Evolutionary conservation across 1,140 invertebrate genomes (phyloP), one percentile per base, ranked within the genome.

Genomic region (Muscidifurax raptorellus): DNA sequence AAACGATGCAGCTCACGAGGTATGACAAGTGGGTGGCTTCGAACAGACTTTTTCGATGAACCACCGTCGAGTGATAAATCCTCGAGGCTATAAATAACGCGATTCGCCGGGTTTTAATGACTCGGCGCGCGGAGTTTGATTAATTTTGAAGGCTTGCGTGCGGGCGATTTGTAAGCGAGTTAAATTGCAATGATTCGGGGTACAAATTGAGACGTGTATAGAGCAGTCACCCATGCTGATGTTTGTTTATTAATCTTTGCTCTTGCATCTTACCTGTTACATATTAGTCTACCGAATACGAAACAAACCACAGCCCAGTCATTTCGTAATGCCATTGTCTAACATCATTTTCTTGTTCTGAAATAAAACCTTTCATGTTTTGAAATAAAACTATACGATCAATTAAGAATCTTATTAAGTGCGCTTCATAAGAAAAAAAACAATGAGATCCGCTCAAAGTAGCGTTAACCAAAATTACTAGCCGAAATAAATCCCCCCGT

Each of bases 1-100:
- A 66, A 79, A 79, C 30, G 77, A 67, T 40, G 12, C 27, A 25
- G 4, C 59, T 52, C 47, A 67, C 22, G 64, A 79, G 28, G 36
- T 79, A 67, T 79, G 77, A 79, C 77, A 40, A 79, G 75, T 22
- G 25, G 36, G 32, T 36, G 36, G 10, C 36, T 27, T 75, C 13
- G 10, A 10, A 75, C 72, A 32, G 9, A 30, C 12, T 64, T 77
- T 77, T 78, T 78, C 44, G 22, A 30, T 32, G 25, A 12, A 28
- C 12, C 22, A 28, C 1, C 12, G 25, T 30, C 4, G n/a, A 78
- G 28, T 15, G 15, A 64, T 76, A 76, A 47, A 47, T 32, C 0
- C 28, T 44, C 22, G 72, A 1, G 52, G 13, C 36, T 64, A 78
- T 78, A 59, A 78, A 30, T 78, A 64, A 64, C 32, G 28, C 71